A percentile compares a stretch with the other conserved stretches of the same genome.
These are phyloP conservation scores for Andricus curvator DNA, from an alignment of 2,888 invertebrate species.

Conservation along the genomic window DNA sequence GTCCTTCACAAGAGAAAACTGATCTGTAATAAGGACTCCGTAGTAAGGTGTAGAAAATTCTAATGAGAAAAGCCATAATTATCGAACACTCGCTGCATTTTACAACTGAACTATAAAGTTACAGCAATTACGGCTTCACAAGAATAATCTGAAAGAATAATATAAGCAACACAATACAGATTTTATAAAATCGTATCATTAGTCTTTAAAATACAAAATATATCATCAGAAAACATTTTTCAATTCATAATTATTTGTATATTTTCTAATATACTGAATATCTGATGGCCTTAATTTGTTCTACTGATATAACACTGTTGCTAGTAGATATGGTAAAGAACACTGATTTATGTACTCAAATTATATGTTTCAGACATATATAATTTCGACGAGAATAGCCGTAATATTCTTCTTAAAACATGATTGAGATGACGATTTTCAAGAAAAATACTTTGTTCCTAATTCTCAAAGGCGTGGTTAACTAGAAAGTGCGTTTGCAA, in stretches of 20 bases:
- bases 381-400: neutral
- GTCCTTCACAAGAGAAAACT: conserved; percentile 33
- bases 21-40: conserved; percentile 15
- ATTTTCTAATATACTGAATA: neutral
- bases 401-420: neutral
- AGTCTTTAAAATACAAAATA: neutral
- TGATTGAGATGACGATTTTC: conserved; percentile 16
- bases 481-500: conserved; percentile 37
- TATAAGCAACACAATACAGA: neutral
- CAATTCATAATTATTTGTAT: neutral
- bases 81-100: conserved; percentile 12
- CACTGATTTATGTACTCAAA: neutral
- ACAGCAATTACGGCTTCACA: conserved; percentile 3
- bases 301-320: neutral
- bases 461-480: conserved; percentile 32
- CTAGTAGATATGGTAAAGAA: neutral
- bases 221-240: neutral
- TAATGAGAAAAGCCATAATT: conserved; percentile 17
- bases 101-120: conserved; percentile 5
- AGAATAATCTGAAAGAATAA: conserved; percentile 22
- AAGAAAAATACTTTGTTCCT: conserved; percentile 20
- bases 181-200: neutral
- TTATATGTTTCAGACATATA: neutral
- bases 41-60: conserved; percentile 3
- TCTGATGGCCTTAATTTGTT: neutral